Conservation (phyloP, 2,888 invertebrate genomes). For the Metopia argyrocephala region DNA sequence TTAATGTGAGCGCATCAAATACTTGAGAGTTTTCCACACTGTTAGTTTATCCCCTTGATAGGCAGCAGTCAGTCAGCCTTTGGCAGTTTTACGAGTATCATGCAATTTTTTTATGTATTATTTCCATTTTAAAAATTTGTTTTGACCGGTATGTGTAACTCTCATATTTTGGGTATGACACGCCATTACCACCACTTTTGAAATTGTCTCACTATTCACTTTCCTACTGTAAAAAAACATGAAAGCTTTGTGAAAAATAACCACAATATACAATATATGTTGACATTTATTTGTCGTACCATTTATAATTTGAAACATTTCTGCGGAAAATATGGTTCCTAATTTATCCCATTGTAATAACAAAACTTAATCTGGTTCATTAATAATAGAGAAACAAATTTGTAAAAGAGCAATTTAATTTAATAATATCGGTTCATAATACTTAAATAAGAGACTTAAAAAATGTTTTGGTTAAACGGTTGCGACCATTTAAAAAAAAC, state of each 20-base stretch:
- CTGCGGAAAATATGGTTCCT: background rate
- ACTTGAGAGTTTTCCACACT: conserved; percentile 40
- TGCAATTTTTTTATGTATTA: conserved; percentile 49
- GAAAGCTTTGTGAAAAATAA: conserved; percentile 20
- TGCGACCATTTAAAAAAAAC: too few relatives aligned
- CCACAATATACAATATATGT: conserved; percentile 19
- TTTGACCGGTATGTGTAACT: conserved; percentile 10
- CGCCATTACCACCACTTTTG: background rate
- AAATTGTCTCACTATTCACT: background rate
- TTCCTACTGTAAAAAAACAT: too few relatives aligned
- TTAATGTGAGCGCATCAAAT: conserved; percentile 38
- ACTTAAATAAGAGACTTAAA: too few relatives aligned
- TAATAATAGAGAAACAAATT: too few relatives aligned
- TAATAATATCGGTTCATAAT: too few relatives aligned
- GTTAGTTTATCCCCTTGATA: background rate
- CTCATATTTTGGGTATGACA: background rate
- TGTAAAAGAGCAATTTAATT: conserved; percentile 8
- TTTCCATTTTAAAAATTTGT: conserved; percentile 37
- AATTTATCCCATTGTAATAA: too few relatives aligned
- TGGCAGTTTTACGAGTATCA: conserved; percentile 47
- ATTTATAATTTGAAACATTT: conserved; percentile 7
- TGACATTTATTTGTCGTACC: conserved; percentile 11
- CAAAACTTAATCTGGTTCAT: too few relatives aligned
- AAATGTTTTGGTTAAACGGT: too few relatives aligned
- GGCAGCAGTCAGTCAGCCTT: background rate